Evolutionary conservation across 92 coral and sea anemone species (phyloP), one percentile per base, ranked within the genome.

Genomic region (Scolanthus callimorphus): DNA sequence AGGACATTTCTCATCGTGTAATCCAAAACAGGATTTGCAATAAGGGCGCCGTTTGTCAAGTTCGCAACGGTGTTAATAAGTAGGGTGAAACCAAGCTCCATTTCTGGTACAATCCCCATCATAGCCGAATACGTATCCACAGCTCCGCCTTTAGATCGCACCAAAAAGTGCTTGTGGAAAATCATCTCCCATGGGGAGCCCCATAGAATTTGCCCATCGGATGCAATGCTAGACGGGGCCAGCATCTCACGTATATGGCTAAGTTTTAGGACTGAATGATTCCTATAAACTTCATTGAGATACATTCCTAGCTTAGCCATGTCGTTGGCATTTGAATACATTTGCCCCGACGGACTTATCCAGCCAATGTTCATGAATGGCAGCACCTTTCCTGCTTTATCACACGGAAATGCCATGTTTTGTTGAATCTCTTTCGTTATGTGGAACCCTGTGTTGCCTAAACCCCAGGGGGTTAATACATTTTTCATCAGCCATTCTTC

Each of bases 151-250:
- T 83, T 83, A 4, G 66, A 68, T 10, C 80, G 71, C 17, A 66
- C 59, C 2, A 78, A 60, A 37, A 77, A 83, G 15, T 64, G 39
- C 50, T 78, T 64, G 11, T 60, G 70, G 27, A 78, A 47, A n/a
- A 71, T 54, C 59, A 78, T 78, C 52, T 78, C 84, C 84, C 84
- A 78, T 13, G 84, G 78, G 31, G 72, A 62, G 17, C 84, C 84
- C 66, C 77, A 55, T 29, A 78, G 27, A 11, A 69, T 54, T 1
- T 55, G 70, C 13, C 78, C 78, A 53, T 72, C 84, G 8, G 78
- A 57, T 1, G 84, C 60, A 17, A 78, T 55, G 29, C 62, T 13
- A 9, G 50, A 50, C 0, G 84, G 84, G 11, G 64, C 44, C 28
- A 78, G 57, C 3, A 78, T 61, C 27, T 78, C 78, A 27, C 77